Evolutionary conservation across 2,888 invertebrate species (phyloP).

Genomic region (Strigamia crassipes): DNA sequence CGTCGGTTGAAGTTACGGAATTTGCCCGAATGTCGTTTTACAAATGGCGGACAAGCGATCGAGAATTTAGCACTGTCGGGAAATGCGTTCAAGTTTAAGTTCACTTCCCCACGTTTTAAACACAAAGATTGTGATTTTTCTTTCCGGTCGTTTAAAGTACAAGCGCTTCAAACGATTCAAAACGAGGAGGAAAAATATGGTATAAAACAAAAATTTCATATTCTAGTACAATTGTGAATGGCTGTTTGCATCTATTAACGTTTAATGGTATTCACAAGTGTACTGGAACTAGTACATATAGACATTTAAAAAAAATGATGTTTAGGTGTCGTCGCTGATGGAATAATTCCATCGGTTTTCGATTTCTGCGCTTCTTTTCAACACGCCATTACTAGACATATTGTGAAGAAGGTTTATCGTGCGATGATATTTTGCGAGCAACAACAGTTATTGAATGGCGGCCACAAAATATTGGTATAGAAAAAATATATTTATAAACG

Average conservation of each 20-base stretch:
- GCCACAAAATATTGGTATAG: constrained; percentile 66
- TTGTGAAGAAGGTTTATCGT: constrained; percentile 80
- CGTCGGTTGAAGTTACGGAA: constrained; percentile 81
- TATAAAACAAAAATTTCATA: constrained; percentile 50
- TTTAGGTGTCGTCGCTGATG: constrained; percentile 68
- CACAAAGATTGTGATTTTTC: constrained; percentile 86
- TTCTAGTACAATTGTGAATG: no score
- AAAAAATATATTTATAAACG: neutral
- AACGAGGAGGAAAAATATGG: constrained; percentile 67
- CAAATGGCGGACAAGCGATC: constrained; percentile 84
- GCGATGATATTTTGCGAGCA: constrained; percentile 75
- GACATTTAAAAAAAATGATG: constrained; percentile 14
- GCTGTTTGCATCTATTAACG: no score
- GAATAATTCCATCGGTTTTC: constrained; percentile 71
- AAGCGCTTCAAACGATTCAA: constrained; percentile 64
- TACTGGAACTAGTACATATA: no score
- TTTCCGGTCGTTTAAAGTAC: constrained; percentile 79
- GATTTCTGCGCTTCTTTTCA: constrained; percentile 89
- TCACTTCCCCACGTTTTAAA: constrained; percentile 68
- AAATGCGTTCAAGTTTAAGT: constrained; percentile 69
- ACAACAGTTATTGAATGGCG: constrained; percentile 66
- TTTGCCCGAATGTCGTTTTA: constrained; percentile 71
- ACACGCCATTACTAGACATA: constrained; percentile 72
- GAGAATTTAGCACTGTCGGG: constrained; percentile 77
- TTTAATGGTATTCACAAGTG: no score